Percentiles rank a stretch among this genome's conserved stretches.
Conservation (phyloP, 2,113 vertebrate species). For the Thunnus maccoyii region DNA sequence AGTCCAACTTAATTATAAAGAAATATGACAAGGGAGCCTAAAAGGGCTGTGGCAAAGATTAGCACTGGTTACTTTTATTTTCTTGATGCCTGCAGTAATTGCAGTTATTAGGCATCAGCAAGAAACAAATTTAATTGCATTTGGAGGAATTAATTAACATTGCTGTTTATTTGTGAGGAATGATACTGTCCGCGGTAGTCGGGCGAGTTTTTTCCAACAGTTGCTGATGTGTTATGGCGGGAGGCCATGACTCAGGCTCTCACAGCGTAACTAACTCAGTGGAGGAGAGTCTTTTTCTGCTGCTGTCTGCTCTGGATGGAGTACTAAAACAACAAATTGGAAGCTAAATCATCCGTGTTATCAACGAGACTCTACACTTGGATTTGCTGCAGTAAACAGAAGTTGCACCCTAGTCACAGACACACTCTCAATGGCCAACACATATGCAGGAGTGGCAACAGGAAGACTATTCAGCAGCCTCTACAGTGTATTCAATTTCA, state of each 20-base stretch:
- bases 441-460: not conserved
- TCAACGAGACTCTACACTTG: not conserved
- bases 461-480: not conserved
- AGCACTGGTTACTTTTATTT: conserved; percentile 62
- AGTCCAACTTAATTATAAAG: conserved; percentile 79
- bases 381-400: conserved; percentile 21
- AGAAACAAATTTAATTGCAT: conserved; percentile 67
- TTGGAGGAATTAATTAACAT: conserved; percentile 72
- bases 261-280: not conserved
- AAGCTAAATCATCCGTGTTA: conserved; percentile 35
- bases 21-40: conserved; percentile 70
- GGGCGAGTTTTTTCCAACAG: not conserved
- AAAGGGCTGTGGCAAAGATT: conserved; percentile 59
- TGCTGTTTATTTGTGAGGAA: conserved; percentile 61
- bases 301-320: conserved; percentile 2
- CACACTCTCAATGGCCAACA: not conserved
- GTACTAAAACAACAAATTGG: conserved; percentile 28
- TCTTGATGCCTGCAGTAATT: conserved; percentile 69
- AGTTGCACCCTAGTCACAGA: too few species aligned
- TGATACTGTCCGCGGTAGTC: conserved; percentile 25
- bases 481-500: not conserved
- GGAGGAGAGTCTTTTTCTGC: conserved; percentile 7
- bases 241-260: conserved; percentile 16
- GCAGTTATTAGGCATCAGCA: conserved; percentile 72
- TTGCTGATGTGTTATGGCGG: conserved; percentile 18